Conservation (phyloP, 2,797 vertebrate genomes). For the Protosalanx chinensis region DNA sequence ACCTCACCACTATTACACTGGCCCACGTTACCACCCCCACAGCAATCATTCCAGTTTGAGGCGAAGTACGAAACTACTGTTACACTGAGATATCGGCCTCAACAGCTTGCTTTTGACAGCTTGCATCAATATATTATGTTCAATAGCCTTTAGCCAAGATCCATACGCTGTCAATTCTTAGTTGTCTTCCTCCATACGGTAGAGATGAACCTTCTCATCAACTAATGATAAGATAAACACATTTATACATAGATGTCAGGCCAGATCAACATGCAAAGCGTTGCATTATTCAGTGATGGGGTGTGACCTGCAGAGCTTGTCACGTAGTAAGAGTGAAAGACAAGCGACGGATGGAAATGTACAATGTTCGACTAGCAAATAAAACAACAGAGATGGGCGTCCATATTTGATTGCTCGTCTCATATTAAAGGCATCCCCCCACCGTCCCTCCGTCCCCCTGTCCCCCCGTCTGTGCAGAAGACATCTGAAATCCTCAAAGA, state of each 20-base stretch:
- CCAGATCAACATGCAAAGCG: conserved; percentile 28
- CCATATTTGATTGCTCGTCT: conserved; percentile 49
- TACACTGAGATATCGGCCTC: conserved; percentile 10
- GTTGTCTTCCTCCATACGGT: neutral
- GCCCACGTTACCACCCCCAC: neutral
- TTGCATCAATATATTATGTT: conserved; percentile 45
- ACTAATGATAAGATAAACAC: conserved; percentile 36
- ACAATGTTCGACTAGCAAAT: neutral
- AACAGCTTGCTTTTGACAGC: conserved; percentile 31
- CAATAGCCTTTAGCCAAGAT: conserved; percentile 50
- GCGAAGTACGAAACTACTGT: conserved; percentile 23
- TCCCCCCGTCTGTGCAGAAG: conserved; percentile 32
- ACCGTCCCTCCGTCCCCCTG: no score
- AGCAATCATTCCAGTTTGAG: conserved; percentile 3
- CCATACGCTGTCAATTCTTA: conserved; percentile 29
- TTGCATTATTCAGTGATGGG: conserved; percentile 39
- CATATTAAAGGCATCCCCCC: conserved; percentile 31
- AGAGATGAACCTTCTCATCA: conserved; percentile 7
- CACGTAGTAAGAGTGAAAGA: conserved; percentile 26
- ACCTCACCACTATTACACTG: conserved; percentile 13
- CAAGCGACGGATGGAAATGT: no score
- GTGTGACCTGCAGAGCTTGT: conserved; percentile 23
- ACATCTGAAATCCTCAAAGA: conserved; percentile 29
- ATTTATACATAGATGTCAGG: conserved; percentile 29
- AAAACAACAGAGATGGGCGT: conserved; percentile 17